These are phyloP conservation scores for Rallus crepitans DNA, from an alignment of 2,797 vertebrate genomes.

Conservation along the genomic window DNA sequence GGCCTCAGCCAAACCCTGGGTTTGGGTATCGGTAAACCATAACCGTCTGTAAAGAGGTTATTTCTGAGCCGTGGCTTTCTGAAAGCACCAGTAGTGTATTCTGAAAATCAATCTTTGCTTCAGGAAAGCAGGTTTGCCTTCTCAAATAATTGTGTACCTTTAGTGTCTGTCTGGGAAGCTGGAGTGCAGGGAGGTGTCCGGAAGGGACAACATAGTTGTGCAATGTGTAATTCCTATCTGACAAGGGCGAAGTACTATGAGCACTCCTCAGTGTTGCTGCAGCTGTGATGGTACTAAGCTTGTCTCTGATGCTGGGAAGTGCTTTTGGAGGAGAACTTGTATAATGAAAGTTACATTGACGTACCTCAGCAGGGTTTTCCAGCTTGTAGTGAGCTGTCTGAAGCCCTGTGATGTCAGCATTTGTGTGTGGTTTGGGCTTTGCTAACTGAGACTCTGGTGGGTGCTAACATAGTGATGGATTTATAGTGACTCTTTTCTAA, in stretches of 20 bases:
- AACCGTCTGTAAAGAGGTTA: fast-evolving
- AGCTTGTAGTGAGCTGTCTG: not conserved
- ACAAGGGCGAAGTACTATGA: not conserved
- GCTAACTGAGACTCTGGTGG: not conserved
- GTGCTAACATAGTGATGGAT: fast-evolving
- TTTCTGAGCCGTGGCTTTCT: not conserved
- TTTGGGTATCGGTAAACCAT: not conserved
- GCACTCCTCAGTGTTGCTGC: not conserved
- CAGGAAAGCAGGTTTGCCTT: not conserved
- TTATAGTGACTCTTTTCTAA: not conserved
- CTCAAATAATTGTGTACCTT: fast-evolving
- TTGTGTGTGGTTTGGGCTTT: not conserved
- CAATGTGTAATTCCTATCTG: not conserved
- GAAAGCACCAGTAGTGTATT: not conserved
- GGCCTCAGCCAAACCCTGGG: not conserved
- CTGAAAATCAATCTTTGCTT: fast-evolving
- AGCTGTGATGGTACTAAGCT: not conserved
- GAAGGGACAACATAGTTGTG: not conserved
- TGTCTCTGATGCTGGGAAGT: not conserved
- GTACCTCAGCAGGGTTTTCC: not conserved
- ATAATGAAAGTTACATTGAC: fast-evolving
- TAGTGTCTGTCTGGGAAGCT: not conserved
- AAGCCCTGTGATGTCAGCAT: not conserved
- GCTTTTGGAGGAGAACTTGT: not conserved
- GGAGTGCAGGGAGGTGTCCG: not conserved